Percentiles rank a stretch among this genome's conserved stretches.
Evolutionary conservation across 2,888 invertebrate species (phyloP).

Genomic region (Gastracanthus pulcherrimus): DNA sequence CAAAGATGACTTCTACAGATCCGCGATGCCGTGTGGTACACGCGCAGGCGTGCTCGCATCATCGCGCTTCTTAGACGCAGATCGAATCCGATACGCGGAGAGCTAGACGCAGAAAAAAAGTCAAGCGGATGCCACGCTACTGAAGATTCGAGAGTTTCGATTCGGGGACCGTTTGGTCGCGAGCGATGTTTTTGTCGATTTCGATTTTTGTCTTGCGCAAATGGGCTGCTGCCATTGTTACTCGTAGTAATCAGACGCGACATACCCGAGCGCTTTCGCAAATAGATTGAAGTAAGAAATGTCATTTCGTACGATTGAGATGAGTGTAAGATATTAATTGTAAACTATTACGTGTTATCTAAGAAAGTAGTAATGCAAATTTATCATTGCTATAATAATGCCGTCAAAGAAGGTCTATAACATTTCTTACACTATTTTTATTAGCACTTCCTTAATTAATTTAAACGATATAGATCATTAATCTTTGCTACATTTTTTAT

Average conservation of each 20-base stretch:
- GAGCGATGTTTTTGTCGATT: conserved; percentile 19
- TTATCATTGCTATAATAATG: no score
- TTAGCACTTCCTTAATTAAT: no score
- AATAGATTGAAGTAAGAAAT: neutral
- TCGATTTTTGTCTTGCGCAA: conserved; percentile 29
- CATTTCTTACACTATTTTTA: no score
- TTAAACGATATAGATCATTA: neutral
- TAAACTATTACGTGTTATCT: no score
- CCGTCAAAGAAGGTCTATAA: no score
- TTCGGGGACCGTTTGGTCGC: no score
- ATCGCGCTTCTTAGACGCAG: no score
- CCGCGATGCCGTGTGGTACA: neutral
- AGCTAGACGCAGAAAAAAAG: neutral
- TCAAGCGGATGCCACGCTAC: neutral
- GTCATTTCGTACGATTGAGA: neutral
- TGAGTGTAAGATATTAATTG: no score
- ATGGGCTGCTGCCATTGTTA: conserved; percentile 12
- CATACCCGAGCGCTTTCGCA: neutral
- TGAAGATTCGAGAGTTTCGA: conserved; percentile 1
- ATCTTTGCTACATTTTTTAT: neutral
- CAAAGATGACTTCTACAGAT: conserved; percentile 29
- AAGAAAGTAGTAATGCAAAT: no score
- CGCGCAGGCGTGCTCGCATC: no score
- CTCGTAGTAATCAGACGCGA: neutral
- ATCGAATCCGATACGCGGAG: conserved; percentile 1